Base-by-base conservation (phyloP, 1,140 invertebrate genomes). In the Papilio glaucus region DNA sequence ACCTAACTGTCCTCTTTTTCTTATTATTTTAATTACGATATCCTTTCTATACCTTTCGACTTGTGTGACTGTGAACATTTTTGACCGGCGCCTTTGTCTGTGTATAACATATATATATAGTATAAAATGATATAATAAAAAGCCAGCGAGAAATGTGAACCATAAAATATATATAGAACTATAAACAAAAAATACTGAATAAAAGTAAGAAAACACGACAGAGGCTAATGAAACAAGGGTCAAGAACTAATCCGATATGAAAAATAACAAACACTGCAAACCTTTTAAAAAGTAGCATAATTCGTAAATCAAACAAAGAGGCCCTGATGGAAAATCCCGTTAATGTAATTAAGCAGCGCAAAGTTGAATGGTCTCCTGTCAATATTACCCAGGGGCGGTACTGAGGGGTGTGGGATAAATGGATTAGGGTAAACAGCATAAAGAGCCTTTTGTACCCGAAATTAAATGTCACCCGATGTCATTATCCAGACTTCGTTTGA, bases 371-470 rank as follows among this genome's bases (percentile, higher is more conserved):
- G 79, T 83, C 83, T 74, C 72, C 81, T 88, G 87, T 88, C 88
- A 87, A 88, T 90, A 86, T 86, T 82, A 85, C 80, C 74, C 77
- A 77, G 77, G 77, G 70, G 74, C 49, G 65, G 69, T 68, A 61
- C 61, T 45, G 37, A 49, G 65, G 71, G 77, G 63, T 57, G 69
- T 53, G 74, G 76, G 80, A 85, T 86, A 84, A 90, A 89, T 88
- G 85, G 87, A 89, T 90, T 90, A 90, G 88, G 88, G 87, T 90
- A 90, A 91, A 90, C 84, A 89, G 87, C 79, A 91, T 91, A 87
- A 91, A 87, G 83, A 88, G 84, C 82, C 89, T 89, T 91, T 90
- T 91, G 87, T 91, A 91, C 89, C 84, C 88, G 75, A 91, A 90
- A 90, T 91, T 91, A 90, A 91, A 91, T 85, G 89, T 91, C 89